Evolutionary conservation across 2,888 invertebrate species (phyloP).

Genomic region (Lithophane socia): DNA sequence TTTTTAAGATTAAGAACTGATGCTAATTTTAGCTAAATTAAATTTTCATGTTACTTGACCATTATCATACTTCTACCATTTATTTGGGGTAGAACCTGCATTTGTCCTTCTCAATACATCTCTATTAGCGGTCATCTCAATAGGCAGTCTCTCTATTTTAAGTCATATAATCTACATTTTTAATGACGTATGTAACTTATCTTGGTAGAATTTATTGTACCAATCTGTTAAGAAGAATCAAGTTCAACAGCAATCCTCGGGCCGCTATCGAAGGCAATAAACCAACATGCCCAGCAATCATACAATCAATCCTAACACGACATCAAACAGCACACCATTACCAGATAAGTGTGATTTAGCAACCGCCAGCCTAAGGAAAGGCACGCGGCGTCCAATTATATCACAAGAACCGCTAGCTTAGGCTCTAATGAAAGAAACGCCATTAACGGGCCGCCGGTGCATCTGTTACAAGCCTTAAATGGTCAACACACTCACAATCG

Average conservation of each 20-base stretch:
- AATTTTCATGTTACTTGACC: neutral
- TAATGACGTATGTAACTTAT: neutral
- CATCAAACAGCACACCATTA: constrained; percentile 38
- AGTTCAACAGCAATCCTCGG: neutral
- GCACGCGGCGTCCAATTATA: constrained; percentile 55
- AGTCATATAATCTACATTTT: neutral
- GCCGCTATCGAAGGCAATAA: constrained; percentile 24
- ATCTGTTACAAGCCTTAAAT: constrained; percentile 67
- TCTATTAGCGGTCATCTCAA: neutral
- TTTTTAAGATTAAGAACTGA: neutral
- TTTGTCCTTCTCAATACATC: neutral
- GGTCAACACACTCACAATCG: constrained; percentile 69
- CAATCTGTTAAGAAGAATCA: constrained; percentile 11
- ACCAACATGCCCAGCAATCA: constrained; percentile 23
- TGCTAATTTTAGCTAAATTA: neutral
- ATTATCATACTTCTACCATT: neutral
- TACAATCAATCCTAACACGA: constrained; percentile 35
- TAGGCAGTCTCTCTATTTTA: neutral
- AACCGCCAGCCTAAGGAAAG: constrained; percentile 33
- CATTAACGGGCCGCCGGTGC: constrained; percentile 62
- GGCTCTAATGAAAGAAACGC: constrained; percentile 59
- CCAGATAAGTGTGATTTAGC: constrained; percentile 59
- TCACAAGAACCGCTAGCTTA: constrained; percentile 55
- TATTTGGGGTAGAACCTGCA: neutral
- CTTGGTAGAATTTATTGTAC: constrained; percentile 7